Base-by-base conservation (phyloP, 2,797 vertebrate species). In the Falco berigora region DNA sequence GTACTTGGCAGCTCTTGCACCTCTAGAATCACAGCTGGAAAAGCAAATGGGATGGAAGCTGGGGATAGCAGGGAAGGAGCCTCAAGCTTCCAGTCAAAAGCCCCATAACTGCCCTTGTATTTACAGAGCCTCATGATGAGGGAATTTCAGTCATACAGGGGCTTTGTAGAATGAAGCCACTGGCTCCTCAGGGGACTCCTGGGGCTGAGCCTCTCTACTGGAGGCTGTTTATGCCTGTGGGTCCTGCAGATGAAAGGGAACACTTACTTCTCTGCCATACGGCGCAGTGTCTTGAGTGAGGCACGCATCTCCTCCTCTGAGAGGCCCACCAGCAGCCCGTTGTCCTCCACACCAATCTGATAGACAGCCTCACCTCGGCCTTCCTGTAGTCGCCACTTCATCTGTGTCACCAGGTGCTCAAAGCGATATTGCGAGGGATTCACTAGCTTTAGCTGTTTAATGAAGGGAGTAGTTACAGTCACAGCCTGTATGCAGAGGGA, bases 311-410 rank as follows among this genome's bases (percentile, higher is more conserved):
- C 99, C 63, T 99, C 98, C 95, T 99, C 99, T 0, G 99, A 98
- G 74, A 99, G 98, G 74, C 99, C 99, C 95, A 99, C 99, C 94
- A 99, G 98, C 97, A 99, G 98, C 82, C 99, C 99, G 6, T 99
- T 99, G 96, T 99, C 99, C 97, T 99, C 99, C 21, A 99, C 99
- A 0, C 99, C 99, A 13, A 99, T 99, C 97, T 99, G 99, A 97
- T 99, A 99, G 88, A 99, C 99, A 0, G 99, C 99, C 98, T 99
- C 99, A 2, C 99, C 99, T 4, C 98, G 98, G 82, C 99, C 99
- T 96, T 99, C 99, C 97, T 99, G 99, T 13, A 99, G 98, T 12
- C 99, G 97, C 99, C 99, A 99, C 98, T 99, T 99, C 99, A 99
- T 99, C 97, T 99, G 99, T 1, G 99, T 99, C 91, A 99, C 99